Evolutionary conservation across 2,113 vertebrate genomes (phyloP).

Genomic region (Uropsilus gracilis): DNA sequence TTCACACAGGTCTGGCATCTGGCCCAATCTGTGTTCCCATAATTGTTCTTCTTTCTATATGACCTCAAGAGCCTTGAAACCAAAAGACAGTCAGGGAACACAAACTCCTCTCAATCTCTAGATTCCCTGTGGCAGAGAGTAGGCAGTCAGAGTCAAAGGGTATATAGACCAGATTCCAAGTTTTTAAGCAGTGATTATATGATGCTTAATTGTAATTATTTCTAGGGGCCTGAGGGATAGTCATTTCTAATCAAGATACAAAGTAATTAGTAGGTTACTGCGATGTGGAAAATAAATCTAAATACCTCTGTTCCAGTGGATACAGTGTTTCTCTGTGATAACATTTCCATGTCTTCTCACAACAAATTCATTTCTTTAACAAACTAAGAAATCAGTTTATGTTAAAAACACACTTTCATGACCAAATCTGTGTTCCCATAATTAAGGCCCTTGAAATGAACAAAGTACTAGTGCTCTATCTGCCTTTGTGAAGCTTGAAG

Average conservation of each 20-base stretch:
- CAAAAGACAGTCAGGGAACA: neutral
- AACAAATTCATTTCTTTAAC: conserved; percentile 55
- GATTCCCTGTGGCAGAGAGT: neutral
- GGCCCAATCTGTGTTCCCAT: neutral
- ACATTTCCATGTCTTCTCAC: neutral
- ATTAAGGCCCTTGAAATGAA: neutral
- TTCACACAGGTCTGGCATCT: neutral
- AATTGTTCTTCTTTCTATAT: neutral
- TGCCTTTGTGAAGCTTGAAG: neutral
- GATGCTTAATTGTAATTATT: conserved; percentile 62
- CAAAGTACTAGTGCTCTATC: neutral
- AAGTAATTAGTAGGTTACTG: conserved; percentile 68
- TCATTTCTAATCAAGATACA: conserved; percentile 61
- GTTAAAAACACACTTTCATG: neutral
- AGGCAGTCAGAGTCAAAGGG: neutral
- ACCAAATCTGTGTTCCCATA: too few species aligned
- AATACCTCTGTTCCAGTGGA: conserved; percentile 42
- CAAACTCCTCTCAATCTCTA: neutral
- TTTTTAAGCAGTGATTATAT: conserved; percentile 52
- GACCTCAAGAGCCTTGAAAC: neutral
- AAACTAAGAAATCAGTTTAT: conserved; percentile 36
- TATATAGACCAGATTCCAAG: neutral
- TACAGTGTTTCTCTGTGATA: conserved; percentile 51
- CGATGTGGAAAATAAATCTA: conserved; percentile 24
- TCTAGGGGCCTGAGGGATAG: conserved; percentile 4